Evolutionary conservation across 2,888 invertebrate species (phyloP), one percentile per base, ranked within the genome.

Genomic region (Amphimallon solstitiale): DNA sequence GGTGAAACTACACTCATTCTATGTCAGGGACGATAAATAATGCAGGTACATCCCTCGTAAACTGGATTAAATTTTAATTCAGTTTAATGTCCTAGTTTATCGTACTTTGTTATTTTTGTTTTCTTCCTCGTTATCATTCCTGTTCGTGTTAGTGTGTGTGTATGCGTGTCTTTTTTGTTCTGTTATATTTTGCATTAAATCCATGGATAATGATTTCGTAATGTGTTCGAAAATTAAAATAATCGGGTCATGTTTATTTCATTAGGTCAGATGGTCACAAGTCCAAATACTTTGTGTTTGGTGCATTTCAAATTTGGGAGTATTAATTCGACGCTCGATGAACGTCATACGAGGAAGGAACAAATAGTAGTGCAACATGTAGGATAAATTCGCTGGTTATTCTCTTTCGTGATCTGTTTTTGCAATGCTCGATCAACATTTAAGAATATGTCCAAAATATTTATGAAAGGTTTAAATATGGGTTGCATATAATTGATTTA

Each of bases 231-330:
- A 56, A 56, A 56, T 56, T 56, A 56, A 56, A 40, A 56, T 56
- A 56, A 38, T 62, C 38, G 62, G 51, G 62, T 60, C 51, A 62
- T 62, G 62, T 51, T 40, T 62, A 62, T 73, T 71, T 71, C 73
- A 73, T 73, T 72, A 68, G 73, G 73, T 73, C 73, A 73, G 72
- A 73, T 72, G 73, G 73, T 73, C 73, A 73, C 71, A 73, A 72
- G 73, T 73, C 73, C 69, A 70, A 70, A 69, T 43, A 43, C 51
- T 51, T 34, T 29, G 14, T 12, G 15, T 40, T 6, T 43, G 43
- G 43, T 15, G 23, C 23, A 23, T 23, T 23, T 23, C 23, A 23
- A 23, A 23, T 23, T 23, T 23, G 23, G 5, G 23, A 23, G 5
- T 23, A 23, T 23, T 23, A 23, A 23, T 23, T 23, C 23, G 5